These are phyloP conservation scores for Anolis sagrei DNA, from an alignment of 2,113 vertebrate species.

Conservation along the genomic window DNA sequence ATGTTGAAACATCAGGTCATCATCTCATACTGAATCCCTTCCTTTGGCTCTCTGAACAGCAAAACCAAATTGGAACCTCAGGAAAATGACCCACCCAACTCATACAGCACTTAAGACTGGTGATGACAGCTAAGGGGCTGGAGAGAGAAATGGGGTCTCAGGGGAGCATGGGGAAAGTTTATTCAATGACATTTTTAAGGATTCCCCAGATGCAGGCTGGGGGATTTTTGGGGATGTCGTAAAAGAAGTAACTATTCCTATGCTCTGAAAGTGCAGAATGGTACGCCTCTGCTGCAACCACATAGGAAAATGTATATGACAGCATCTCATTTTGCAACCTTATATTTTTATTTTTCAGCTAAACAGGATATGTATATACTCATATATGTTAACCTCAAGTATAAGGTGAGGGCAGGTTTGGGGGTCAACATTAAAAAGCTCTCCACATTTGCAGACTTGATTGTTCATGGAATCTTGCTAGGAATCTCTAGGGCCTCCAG, in stretches of 20 bases:
- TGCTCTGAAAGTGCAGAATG: background rate
- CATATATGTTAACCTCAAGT: too few relatives aligned
- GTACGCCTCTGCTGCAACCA: background rate
- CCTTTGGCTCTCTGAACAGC: background rate
- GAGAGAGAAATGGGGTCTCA: background rate
- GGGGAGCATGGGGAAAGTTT: too few relatives aligned
- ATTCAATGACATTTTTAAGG: too few relatives aligned
- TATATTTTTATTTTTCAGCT: background rate
- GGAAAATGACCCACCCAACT: background rate
- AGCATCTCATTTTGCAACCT: background rate
- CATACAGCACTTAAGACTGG: background rate
- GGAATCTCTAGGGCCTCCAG: too few relatives aligned
- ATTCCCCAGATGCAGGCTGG: too few relatives aligned
- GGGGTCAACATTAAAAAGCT: too few relatives aligned
- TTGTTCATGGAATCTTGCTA: too few relatives aligned
- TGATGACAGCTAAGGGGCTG: background rate
- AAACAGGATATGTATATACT: background rate
- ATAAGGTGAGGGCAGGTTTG: too few relatives aligned
- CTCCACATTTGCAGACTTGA: too few relatives aligned
- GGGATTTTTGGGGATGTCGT: too few relatives aligned
- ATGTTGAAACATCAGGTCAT: background rate
- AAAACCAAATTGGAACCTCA: background rate
- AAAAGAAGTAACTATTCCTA: too few relatives aligned
- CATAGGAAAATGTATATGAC: background rate
- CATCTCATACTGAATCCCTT: background rate